These are phyloP conservation scores for Pelosia muscerda DNA, from an alignment of 2,888 invertebrate genomes.

Conservation along the genomic window DNA sequence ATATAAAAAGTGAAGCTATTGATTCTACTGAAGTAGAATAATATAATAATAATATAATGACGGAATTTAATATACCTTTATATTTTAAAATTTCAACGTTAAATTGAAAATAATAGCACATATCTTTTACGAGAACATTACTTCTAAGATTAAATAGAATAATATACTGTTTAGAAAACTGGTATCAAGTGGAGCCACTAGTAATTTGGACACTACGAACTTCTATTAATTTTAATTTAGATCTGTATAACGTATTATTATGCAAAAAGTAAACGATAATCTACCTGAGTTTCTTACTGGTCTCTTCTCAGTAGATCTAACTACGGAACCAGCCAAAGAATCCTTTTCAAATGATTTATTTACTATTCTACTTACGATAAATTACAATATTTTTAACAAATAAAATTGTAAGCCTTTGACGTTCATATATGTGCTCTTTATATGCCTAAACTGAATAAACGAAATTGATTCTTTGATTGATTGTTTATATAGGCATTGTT, in stretches of 20 bases:
- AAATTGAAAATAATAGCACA: background rate
- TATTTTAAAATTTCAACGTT: background rate
- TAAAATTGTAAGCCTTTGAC: too few species aligned
- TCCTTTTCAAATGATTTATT: too few species aligned
- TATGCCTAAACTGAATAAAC: too few species aligned
- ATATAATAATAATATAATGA: too few species aligned
- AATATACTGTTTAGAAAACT: background rate
- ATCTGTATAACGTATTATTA: background rate
- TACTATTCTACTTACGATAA: too few species aligned
- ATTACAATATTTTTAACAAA: too few species aligned
- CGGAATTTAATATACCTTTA: background rate
- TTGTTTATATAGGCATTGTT: background rate
- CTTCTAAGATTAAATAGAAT: background rate
- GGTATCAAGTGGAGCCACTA: background rate
- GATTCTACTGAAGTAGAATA: background rate
- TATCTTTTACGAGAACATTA: background rate
- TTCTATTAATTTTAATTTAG: background rate
- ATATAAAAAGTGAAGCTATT: constrained; percentile 4
- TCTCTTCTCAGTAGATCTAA: too few species aligned
- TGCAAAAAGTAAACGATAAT: too few species aligned
- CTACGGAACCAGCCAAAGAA: too few species aligned
- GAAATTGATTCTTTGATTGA: too few species aligned
- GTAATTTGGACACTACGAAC: background rate
- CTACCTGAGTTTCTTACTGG: too few species aligned
- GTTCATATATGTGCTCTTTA: too few species aligned